phyloP scores from a whole-genome alignment of 2,113 vertebrate species.

The Neolamprologus toae region DNA sequence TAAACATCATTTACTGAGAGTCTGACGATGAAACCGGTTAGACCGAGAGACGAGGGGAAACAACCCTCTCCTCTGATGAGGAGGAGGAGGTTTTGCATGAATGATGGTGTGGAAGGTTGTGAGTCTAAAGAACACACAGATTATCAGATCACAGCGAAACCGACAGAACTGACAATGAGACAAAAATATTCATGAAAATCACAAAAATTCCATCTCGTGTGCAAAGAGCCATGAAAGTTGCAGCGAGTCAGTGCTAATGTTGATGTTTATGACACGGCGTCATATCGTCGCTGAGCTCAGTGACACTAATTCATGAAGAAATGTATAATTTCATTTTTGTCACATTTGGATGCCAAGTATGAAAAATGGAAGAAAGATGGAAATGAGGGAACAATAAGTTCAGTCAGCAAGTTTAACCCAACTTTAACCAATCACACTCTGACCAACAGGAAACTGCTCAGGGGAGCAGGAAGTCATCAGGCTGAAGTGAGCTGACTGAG shows the following conservation, averaged over 20 bases:
- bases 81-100: not conserved
- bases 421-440: not conserved
- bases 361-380: not conserved
- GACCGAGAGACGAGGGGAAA: not conserved
- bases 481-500: not conserved
- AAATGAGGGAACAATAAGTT: not conserved
- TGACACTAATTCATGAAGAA: not conserved
- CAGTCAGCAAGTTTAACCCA: not conserved
- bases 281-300: not conserved
- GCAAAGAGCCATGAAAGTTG: not conserved
- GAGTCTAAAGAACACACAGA: not conserved
- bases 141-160: not conserved
- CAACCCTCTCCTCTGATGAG: not conserved
- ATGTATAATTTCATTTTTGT: not conserved
- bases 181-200: not conserved
- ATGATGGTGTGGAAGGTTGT: not conserved
- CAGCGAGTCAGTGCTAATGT: not conserved
- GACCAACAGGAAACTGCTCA: not conserved
- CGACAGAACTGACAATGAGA: not conserved
- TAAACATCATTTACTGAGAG: not conserved
- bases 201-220: not conserved
- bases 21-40: not conserved
- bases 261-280: not conserved
- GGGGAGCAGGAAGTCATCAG: not conserved
- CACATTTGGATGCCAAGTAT: not conserved